Evolutionary conservation across 2,888 invertebrate genomes (phyloP).

Genomic region (Limnephilus auricula): DNA sequence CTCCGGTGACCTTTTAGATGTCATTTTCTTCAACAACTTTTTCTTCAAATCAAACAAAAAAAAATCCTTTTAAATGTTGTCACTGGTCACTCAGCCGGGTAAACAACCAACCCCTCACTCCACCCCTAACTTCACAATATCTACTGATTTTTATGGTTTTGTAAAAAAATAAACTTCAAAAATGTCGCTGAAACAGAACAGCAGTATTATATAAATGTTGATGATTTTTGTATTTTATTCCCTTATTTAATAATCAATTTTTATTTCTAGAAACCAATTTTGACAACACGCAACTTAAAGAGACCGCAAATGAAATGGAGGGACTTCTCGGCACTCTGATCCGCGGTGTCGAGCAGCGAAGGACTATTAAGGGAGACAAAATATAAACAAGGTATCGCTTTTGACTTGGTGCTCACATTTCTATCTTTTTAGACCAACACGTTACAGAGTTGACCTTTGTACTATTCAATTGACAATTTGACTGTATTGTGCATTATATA

Average conservation of each 20-base stretch:
- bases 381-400: constrained; percentile 44
- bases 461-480: neutral
- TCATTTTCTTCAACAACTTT: too few species aligned
- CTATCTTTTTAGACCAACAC: neutral
- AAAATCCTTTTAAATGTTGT: too few species aligned
- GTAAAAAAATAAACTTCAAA: too few species aligned
- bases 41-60: too few species aligned
- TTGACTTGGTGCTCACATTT: neutral
- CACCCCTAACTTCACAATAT: too few species aligned
- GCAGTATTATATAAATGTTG: too few species aligned
- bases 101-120: too few species aligned
- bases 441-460: neutral
- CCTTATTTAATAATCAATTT: neutral
- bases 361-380: constrained; percentile 64
- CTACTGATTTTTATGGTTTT: too few species aligned
- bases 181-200: too few species aligned
- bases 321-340: constrained; percentile 82
- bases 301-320: constrained; percentile 85
- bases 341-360: constrained; percentile 80
- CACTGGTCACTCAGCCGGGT: too few species aligned
- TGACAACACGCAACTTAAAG: constrained; percentile 82
- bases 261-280: constrained; percentile 74
- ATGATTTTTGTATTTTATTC: neutral
- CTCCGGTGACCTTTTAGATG: too few species aligned
- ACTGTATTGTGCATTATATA: neutral